Conservation (phyloP, 2,888 invertebrate genomes). For the Scaptomyza reducta region DNA sequence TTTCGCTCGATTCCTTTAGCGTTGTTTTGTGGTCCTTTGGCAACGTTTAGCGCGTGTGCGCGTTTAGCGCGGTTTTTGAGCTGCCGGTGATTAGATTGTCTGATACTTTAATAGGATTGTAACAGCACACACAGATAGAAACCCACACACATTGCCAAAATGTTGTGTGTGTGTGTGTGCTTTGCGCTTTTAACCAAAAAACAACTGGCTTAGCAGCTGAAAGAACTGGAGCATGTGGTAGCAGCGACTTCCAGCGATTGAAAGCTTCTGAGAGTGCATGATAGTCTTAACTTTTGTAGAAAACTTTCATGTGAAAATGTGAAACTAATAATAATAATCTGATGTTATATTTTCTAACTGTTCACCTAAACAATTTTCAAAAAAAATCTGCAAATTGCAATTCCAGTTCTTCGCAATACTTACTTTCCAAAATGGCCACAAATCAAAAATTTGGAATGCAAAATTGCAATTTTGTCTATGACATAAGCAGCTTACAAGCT, state of each 20-base stretch:
- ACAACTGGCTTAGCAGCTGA: constrained; percentile 21
- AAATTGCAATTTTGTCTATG: constrained; percentile 36
- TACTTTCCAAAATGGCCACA: constrained; percentile 18
- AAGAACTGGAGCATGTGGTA: not conserved
- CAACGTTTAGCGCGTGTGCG: constrained; percentile 69
- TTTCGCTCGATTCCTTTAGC: constrained; percentile 1
- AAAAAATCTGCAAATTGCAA: not conserved
- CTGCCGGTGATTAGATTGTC: constrained; percentile 76
- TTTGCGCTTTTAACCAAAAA: constrained; percentile 23
- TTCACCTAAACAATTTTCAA: not conserved
- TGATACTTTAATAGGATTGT: constrained; percentile 79
- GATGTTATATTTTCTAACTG: too few relatives aligned
- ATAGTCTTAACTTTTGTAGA: too few relatives aligned
- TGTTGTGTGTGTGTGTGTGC: constrained; percentile 21
- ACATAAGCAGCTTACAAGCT: constrained; percentile 61
- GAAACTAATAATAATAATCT: too few relatives aligned
- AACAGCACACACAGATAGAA: constrained; percentile 39
- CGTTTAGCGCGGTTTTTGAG: constrained; percentile 71
- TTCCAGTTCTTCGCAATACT: not conserved
- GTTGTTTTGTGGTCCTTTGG: constrained; percentile 50
- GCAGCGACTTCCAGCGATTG: not conserved
- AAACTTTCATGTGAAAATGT: too few relatives aligned
- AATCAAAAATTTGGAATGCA: constrained; percentile 14
- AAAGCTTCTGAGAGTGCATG: too few relatives aligned
- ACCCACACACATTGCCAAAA: constrained; percentile 2